Percentiles rank a stretch among this genome's conserved stretches.
These are phyloP conservation scores for Rhyzopertha dominica DNA, from an alignment of 1,140 invertebrate species.

Conservation along the genomic window DNA sequence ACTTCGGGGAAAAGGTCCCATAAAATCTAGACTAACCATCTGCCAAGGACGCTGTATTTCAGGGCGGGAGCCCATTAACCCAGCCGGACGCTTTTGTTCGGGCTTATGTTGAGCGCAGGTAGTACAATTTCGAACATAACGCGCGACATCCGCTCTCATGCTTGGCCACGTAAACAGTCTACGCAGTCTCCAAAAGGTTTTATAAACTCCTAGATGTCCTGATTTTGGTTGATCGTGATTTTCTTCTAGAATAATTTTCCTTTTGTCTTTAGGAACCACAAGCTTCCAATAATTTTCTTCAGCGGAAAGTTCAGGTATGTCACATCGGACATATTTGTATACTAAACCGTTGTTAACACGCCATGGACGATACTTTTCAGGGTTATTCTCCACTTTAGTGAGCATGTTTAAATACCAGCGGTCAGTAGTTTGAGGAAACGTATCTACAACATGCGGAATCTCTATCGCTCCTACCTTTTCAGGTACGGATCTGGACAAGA, in stretches of 20 bases:
- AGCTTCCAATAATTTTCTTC: conserved; percentile 4
- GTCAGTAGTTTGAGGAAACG: conserved; percentile 5
- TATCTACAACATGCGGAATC: too few species aligned
- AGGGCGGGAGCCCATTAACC: too few species aligned
- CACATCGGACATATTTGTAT: conserved; percentile 2
- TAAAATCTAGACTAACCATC: too few species aligned
- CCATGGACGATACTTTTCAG: conserved; percentile 1
- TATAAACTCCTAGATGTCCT: conserved; percentile 9
- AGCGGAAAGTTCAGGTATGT: background rate
- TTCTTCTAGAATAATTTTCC: background rate
- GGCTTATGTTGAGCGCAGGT: conserved; percentile 4
- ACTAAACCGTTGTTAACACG: conserved; percentile 4
- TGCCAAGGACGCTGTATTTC: too few species aligned
- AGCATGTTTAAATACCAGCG: conserved; percentile 3
- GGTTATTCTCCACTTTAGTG: background rate
- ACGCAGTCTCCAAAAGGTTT: conserved; percentile 8
- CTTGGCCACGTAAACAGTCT: conserved; percentile 13
- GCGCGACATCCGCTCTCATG: conserved; percentile 13
- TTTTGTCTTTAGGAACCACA: conserved; percentile 8
- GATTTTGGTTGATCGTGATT: conserved; percentile 6
- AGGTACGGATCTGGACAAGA: too few species aligned
- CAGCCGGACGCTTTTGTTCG: background rate
- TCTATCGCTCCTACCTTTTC: too few species aligned
- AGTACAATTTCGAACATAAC: conserved; percentile 9
- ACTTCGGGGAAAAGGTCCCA: too few species aligned